These are phyloP conservation scores for Leuciscus idus DNA, from an alignment of 2,113 vertebrate species.

Conservation along the genomic window DNA sequence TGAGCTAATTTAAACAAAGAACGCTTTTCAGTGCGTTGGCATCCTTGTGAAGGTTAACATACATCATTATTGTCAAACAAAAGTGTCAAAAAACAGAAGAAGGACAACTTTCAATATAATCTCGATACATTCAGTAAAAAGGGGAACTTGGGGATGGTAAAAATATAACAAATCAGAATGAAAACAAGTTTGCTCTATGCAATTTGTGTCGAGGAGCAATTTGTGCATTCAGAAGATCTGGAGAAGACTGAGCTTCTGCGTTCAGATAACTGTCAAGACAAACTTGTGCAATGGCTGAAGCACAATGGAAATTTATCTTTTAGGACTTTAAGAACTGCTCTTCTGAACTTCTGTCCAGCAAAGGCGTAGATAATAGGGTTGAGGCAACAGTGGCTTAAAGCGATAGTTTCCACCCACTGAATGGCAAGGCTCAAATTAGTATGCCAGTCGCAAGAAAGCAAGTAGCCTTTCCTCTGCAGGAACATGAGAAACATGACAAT, in stretches of 20 bases:
- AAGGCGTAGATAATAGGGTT: constrained; percentile 80
- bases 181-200: background rate
- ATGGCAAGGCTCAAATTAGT: background rate
- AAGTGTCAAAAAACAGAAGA: background rate
- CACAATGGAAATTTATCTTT: constrained; percentile 55
- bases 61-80: background rate
- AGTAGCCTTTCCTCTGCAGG: background rate
- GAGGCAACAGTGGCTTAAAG: constrained; percentile 75
- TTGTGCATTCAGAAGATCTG: constrained; percentile 58
- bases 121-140: background rate
- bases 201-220: constrained; percentile 46
- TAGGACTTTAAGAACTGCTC: constrained; percentile 58
- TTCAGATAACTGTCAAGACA: constrained; percentile 3
- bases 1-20: too few species aligned
- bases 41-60: background rate
- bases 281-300: background rate
- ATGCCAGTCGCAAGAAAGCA: fast-evolving
- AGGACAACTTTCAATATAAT: background rate
- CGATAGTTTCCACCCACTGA: constrained; percentile 66
- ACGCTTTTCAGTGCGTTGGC: too few species aligned
- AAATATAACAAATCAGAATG: background rate
- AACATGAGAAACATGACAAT: constrained; percentile 61
- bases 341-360: constrained; percentile 75
- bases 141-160: background rate
- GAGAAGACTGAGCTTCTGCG: constrained; percentile 64